Base-by-base conservation (phyloP, 2,113 vertebrate species). In the Sturnira hondurensis region DNA sequence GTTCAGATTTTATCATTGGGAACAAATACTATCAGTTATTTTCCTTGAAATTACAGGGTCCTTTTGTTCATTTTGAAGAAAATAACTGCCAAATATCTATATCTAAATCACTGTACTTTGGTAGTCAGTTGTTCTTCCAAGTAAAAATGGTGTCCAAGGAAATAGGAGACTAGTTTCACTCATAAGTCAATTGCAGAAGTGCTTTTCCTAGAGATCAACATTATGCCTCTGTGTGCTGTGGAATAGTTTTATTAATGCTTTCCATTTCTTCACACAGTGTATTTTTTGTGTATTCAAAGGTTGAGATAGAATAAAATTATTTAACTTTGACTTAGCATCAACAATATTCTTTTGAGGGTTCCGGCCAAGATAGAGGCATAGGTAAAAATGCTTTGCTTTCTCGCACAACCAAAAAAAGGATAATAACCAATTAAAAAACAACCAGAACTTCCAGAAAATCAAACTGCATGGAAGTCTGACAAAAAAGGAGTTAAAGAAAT, bases 11-110 rank as follows among this genome's bases (percentile, higher is more conserved):
- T 82, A 47, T 70, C 81, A 73, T 54, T 65, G 38, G 26, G 38
- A 96, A 94, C 12, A 86, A 68, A 93, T 81, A 63, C 28, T 24
- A 24, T 20, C n/a, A 63, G 16, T 61, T 70, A 24, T 81, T 95
- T 82, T 33, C 73, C 68, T 82, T 76, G 54, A 94, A 85, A 22
- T 50, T 47, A 73, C 33, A 67, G 38, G 12, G 28, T 88, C 41
- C 65, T 95, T 93, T 84, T 84, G 70, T 74, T 91, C 50, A 89
- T 54, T 94, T 94, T 76, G 90, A 97, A 81, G 43, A 86, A 94
- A 92, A 94, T 63, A 31, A 19, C 74, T 97, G 15, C 31, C 78
- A 89, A 61, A 85, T 70, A 67, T 14, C 56, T 45, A 85, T 52
- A 74, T 80, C 20, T 52, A 24, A 81, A 70, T 89, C 63, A 84